Percentiles rank a stretch among this genome's conserved stretches.
These are phyloP conservation scores for Luidia sarsii DNA, from an alignment of 53 echinoderm and acorn worm species.

Conservation along the genomic window DNA sequence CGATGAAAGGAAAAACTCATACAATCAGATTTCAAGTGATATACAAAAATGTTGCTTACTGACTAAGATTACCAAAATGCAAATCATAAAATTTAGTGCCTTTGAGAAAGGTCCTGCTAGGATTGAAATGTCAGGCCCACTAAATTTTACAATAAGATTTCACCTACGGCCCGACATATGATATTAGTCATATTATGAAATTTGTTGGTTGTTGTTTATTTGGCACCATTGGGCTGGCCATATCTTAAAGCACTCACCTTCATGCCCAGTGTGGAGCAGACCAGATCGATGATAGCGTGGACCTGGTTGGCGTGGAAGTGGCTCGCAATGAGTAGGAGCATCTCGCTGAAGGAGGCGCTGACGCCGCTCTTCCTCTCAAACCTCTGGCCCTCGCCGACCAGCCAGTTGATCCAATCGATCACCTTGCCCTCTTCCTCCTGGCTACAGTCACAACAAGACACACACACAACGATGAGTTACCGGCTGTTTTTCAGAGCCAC, in stretches of 20 bases:
- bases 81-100: no score
- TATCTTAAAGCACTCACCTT: constrained; percentile 66
- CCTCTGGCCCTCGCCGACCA: constrained; percentile 84
- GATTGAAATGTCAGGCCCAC: neutral
- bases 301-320: constrained; percentile 98
- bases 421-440: constrained; percentile 83
- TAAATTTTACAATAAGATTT: neutral
- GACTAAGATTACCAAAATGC: no score
- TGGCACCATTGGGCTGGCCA: neutral
- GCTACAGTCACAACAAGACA: constrained; percentile 27
- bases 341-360: constrained; percentile 97
- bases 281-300: constrained; percentile 89
- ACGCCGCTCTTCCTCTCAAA: constrained; percentile 97
- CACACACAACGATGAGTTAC: no score
- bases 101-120: no score
- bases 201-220: no score
- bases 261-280: constrained; percentile 97
- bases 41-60: no score
- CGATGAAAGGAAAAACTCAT: neutral
- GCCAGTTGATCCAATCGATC: constrained; percentile 92
- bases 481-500: no score
- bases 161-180: no score
- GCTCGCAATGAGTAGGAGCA: constrained; percentile 96
- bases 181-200: no score
- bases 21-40: no score